These are phyloP conservation scores for Agriopis marginaria DNA, from an alignment of 2,888 invertebrate genomes.

Conservation along the genomic window DNA sequence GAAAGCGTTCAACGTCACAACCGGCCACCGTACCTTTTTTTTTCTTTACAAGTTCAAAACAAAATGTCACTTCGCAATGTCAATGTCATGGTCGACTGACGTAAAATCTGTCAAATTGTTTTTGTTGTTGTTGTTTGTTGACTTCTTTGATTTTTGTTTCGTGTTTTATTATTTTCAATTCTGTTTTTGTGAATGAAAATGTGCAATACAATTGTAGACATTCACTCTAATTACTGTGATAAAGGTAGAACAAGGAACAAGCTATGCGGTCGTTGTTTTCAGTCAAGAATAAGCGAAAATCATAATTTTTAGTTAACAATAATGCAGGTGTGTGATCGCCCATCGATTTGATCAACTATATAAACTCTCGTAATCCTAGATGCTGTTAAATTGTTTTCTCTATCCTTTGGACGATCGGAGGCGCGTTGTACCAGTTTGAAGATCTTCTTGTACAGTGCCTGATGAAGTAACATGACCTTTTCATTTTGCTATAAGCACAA, in stretches of 20 bases:
- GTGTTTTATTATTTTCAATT: not conserved
- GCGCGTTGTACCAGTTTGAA: too few relatives aligned
- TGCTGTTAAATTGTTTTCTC: too few relatives aligned
- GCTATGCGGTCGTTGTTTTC: not conserved
- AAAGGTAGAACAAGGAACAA: not conserved
- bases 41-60: too few relatives aligned
- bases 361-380: too few relatives aligned
- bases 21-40: too few relatives aligned
- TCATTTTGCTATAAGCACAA: too few relatives aligned
- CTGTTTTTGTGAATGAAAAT: conserved; percentile 13
- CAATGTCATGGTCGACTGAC: not conserved
- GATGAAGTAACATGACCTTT: too few relatives aligned
- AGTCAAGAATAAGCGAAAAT: not conserved
- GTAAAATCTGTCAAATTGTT: not conserved
- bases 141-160: not conserved
- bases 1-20: too few relatives aligned
- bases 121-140: not conserved
- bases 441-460: too few relatives aligned
- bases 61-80: too few relatives aligned
- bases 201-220: not conserved
- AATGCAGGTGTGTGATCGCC: conserved; percentile 43
- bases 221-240: not conserved
- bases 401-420: too few relatives aligned
- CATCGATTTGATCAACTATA: too few relatives aligned
- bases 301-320: not conserved